Evolutionary conservation across 2,888 invertebrate species (phyloP).

Genomic region (Polydesmus complanatus): DNA sequence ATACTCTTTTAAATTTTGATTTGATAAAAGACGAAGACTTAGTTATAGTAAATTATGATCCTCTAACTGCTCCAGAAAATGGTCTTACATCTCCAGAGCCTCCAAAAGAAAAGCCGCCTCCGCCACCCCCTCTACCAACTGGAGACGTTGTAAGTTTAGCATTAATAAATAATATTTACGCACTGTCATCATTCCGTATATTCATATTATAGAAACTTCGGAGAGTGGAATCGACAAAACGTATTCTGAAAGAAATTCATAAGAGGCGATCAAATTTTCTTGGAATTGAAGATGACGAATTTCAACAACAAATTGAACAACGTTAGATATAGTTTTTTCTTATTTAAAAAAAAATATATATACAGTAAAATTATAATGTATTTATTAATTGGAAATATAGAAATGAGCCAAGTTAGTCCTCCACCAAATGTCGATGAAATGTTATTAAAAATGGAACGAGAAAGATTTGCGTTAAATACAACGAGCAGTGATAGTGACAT

Average conservation of each 20-base stretch:
- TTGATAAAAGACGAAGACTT: background rate
- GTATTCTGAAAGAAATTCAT: constrained; percentile 67
- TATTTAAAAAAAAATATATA: too few species aligned
- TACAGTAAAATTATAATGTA: too few species aligned
- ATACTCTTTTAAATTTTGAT: background rate
- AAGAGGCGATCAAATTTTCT: constrained; percentile 72
- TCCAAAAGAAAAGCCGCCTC: constrained; percentile 74
- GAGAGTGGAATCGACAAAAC: constrained; percentile 50
- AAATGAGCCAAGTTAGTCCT: constrained; percentile 42
- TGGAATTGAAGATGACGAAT: constrained; percentile 51
- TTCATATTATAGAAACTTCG: background rate
- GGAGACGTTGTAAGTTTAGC: constrained; percentile 35
- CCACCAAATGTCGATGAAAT: constrained; percentile 67
- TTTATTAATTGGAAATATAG: constrained; percentile 7
- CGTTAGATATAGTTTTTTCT: constrained; percentile 19
- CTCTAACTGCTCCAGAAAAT: constrained; percentile 37
- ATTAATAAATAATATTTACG: too few species aligned
- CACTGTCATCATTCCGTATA: background rate
- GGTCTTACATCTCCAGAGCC: constrained; percentile 55
- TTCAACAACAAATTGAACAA: constrained; percentile 21
- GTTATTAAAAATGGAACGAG: constrained; percentile 50
- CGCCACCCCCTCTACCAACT: constrained; percentile 53
- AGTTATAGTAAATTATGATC: constrained; percentile 2
- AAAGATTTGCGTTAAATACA: too few species aligned
- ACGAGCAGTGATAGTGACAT: too few species aligned